These are phyloP conservation scores for Cinclus cinclus DNA, from an alignment of 2,113 vertebrate genomes.

Conservation along the genomic window DNA sequence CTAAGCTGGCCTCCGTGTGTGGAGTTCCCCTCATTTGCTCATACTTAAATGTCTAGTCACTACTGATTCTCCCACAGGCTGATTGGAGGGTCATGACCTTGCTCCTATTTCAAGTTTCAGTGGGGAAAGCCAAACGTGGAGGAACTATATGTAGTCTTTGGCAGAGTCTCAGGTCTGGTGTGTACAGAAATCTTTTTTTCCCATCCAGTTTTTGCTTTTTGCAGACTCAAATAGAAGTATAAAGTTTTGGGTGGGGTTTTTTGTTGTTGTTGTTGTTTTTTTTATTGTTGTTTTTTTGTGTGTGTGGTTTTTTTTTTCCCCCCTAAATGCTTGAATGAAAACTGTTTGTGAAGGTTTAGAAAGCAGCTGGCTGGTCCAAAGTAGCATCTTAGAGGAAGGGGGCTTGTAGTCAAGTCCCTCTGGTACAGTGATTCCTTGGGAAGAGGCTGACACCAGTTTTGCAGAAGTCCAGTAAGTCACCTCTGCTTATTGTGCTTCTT, in stretches of 20 bases:
- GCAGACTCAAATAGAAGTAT: neutral
- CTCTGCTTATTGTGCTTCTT: neutral
- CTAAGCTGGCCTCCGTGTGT: fast-evolving
- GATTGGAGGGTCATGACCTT: neutral
- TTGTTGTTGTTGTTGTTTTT: too few species aligned
- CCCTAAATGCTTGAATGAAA: neutral
- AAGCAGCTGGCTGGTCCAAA: neutral
- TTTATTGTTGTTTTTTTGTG: too few species aligned
- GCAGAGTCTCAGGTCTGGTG: neutral
- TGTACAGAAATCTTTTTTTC: neutral
- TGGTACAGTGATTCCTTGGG: neutral
- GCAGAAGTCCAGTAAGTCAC: neutral
- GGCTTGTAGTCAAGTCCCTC: neutral
- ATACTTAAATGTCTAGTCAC: neutral
- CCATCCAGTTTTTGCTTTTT: neutral
- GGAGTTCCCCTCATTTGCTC: neutral
- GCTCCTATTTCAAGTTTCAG: constrained; percentile 32
- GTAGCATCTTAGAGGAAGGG: neutral
- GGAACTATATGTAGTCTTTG: neutral
- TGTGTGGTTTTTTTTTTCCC: fast-evolving
- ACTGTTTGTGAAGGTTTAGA: neutral
- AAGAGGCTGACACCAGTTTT: neutral
- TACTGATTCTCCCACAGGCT: constrained; percentile 20
- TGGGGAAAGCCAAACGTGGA: neutral
- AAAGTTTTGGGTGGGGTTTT: neutral